These are phyloP conservation scores for Athene noctua DNA, from an alignment of 2,113 vertebrate genomes.

Conservation along the genomic window DNA sequence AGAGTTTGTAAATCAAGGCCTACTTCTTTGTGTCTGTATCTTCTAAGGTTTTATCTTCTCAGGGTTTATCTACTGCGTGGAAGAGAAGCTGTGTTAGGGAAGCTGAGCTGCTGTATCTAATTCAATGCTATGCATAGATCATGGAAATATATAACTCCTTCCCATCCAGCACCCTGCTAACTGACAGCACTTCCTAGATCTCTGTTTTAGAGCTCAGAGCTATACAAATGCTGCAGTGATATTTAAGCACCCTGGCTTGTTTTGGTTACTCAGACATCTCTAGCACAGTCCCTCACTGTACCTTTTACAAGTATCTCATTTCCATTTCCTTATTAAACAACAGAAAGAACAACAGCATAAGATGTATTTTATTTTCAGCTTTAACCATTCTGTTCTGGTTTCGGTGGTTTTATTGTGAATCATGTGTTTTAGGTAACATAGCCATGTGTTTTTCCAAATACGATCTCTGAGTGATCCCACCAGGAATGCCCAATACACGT, in stretches of 20 bases:
- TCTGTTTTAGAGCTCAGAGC: not conserved
- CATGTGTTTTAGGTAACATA: not conserved
- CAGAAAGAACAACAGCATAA: not conserved
- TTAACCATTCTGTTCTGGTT: not conserved
- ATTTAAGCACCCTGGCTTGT: not conserved
- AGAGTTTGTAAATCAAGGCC: not conserved
- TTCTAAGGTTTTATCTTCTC: not conserved
- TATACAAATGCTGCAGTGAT: not conserved
- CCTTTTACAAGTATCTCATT: not conserved
- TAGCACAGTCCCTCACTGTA: not conserved
- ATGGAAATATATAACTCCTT: not conserved
- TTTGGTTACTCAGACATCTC: not conserved
- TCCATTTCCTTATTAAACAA: not conserved
- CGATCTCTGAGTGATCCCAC: not conserved
- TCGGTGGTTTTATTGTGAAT: not conserved
- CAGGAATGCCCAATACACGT: not conserved
- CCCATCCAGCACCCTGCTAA: not conserved
- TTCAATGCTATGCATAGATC: not conserved
- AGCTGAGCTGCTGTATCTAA: not conserved
- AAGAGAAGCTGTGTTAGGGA: not conserved
- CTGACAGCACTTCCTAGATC: not conserved
- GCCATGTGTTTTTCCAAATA: not conserved
- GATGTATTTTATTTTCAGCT: not conserved
- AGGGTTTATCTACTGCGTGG: not conserved
- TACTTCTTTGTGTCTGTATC: not conserved